Evolutionary conservation across 2,888 invertebrate genomes (phyloP).

Genomic region (Drosophila borborema): DNA sequence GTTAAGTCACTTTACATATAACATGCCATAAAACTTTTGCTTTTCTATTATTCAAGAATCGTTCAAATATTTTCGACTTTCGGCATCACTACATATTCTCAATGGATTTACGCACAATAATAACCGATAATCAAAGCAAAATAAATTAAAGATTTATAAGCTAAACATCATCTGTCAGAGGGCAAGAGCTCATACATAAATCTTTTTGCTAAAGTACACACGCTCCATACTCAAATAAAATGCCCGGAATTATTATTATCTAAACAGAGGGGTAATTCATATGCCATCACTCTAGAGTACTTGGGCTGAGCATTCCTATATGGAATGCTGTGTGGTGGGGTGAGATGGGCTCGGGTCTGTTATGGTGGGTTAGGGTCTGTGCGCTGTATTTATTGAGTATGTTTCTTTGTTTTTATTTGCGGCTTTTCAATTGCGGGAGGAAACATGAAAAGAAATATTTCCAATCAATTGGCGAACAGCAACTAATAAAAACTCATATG

Average conservation of each 20-base stretch:
- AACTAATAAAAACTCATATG: constrained; percentile 74
- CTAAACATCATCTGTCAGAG: constrained; percentile 66
- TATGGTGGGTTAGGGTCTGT: background rate
- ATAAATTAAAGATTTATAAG: constrained; percentile 76
- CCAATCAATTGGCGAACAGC: constrained; percentile 77
- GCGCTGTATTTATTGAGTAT: constrained; percentile 35
- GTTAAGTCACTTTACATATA: background rate
- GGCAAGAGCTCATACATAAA: constrained; percentile 58
- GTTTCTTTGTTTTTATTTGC: constrained; percentile 52
- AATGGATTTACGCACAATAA: constrained; percentile 56
- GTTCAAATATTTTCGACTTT: constrained; percentile 18
- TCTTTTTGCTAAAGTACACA: constrained; percentile 48
- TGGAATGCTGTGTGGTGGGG: background rate
- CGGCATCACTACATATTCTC: constrained; percentile 21
- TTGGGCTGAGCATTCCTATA: constrained; percentile 27
- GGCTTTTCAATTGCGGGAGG: constrained; percentile 54
- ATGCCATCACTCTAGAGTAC: constrained; percentile 59
- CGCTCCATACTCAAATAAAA: constrained; percentile 60
- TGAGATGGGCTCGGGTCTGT: background rate
- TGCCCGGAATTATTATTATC: constrained; percentile 68
- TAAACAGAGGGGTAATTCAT: constrained; percentile 67
- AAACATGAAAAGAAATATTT: constrained; percentile 80
- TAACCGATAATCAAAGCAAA: constrained; percentile 73
- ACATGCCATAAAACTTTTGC: constrained; percentile 2
- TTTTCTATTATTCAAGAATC: constrained; percentile 41